Evolutionary conservation across 2,888 invertebrate genomes (phyloP), one percentile per base, ranked within the genome.

Genomic region (Crocallis elinguaria): DNA sequence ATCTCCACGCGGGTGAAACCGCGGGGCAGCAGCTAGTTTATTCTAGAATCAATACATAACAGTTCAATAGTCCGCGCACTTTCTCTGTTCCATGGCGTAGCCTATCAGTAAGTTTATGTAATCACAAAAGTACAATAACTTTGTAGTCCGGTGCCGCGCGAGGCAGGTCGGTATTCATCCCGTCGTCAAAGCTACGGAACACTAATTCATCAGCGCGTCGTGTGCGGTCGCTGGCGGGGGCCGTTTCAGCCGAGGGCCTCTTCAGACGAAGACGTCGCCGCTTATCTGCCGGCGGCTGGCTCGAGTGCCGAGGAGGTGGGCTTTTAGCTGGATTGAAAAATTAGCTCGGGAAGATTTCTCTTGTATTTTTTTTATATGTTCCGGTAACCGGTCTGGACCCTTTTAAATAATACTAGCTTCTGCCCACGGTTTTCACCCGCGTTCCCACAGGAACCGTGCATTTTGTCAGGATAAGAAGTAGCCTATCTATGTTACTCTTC

Each of bases 181-280:
- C 12, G 14, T 3, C 21, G 25, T 12, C 19, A 19, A 12, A 41
- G 16, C 30, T 38, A 45, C 41, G 23, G 35, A 23, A 19, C 48
- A 36, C 53, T 49, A 39, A 41, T 49, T 41, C 36, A 49, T 49
- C 30, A 45, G 36, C 25, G 42, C 6, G 1, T 13, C 3, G 42
- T 21, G 13, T 3, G 21, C 13, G 23, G 32, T 7, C 21, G 17
- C 4, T n/a, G n/a, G n/a, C n/a, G n/a, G n/a, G n/a, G 48, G 21
- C 19, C 7, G 11, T 21, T 21, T 4, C 27, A 11, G 21, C 7
- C 27, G 35, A 50, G 50, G 4, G 36, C 21, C 57, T 39, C 57
- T 55, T 60, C 49, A 57, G 49, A 43, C 57, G 33, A 29, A 51
- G 41, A 39, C 54, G 38, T 25, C 35, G 52, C 21, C 23, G 42